Evolutionary conservation across 2,797 vertebrate species (phyloP).

Genomic region (Champsocephalus gunnari): DNA sequence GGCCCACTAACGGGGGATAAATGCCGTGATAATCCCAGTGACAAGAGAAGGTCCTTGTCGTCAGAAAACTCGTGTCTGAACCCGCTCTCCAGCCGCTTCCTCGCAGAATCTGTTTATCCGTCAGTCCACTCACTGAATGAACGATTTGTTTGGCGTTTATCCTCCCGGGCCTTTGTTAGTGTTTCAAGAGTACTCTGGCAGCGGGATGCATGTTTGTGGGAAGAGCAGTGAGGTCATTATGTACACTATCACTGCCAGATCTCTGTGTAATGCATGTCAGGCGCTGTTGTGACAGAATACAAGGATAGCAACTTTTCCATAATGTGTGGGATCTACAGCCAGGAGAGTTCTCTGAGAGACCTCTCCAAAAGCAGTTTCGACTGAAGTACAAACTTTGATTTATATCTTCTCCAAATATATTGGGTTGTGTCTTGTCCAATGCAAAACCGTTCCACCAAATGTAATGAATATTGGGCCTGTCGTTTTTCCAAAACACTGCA

Average conservation of each 20-base stretch:
- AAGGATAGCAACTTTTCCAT: too few species aligned
- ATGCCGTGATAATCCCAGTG: conserved; percentile 49
- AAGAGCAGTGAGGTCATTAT: conserved; percentile 77
- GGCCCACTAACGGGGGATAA: conserved; percentile 12
- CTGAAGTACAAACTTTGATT: too few species aligned
- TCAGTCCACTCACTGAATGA: conserved; percentile 40
- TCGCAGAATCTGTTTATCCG: conserved; percentile 56
- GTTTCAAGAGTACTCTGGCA: conserved; percentile 63
- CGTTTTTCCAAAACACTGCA: too few species aligned
- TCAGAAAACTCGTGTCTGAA: conserved; percentile 13
- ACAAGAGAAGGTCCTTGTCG: conserved; percentile 22
- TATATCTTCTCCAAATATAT: too few species aligned
- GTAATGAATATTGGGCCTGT: too few species aligned
- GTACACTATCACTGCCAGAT: conserved; percentile 70
- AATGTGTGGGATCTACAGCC: too few species aligned
- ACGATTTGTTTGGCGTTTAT: conserved; percentile 62
- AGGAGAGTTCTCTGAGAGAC: too few species aligned
- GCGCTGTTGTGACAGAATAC: too few species aligned
- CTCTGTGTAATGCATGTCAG: conserved; percentile 39
- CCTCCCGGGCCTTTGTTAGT: conserved; percentile 70
- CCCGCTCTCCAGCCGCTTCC: conserved; percentile 32
- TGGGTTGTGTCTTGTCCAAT: too few species aligned
- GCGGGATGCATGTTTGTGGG: conserved; percentile 58
- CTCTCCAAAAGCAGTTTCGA: too few species aligned
- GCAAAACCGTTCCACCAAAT: too few species aligned